phyloP scores from a whole-genome alignment of 2,888 invertebrate genomes.

The Agrotis clavis region DNA sequence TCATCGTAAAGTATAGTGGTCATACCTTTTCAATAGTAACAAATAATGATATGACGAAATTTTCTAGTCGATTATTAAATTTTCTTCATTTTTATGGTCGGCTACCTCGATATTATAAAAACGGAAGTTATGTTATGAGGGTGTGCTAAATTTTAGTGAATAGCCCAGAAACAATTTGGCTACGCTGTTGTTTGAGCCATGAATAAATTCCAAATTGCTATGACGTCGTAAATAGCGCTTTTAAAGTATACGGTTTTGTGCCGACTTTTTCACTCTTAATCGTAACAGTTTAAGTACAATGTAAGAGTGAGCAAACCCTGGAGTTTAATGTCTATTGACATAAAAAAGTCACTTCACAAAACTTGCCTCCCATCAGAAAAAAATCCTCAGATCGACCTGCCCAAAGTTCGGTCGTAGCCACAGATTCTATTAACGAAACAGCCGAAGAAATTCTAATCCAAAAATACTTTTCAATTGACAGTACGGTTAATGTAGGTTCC shows the following conservation, averaged over 20 bases:
- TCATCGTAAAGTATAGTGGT: constrained; percentile 58
- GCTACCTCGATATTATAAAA: constrained; percentile 54
- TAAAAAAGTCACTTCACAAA: too few species aligned
- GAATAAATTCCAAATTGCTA: constrained; percentile 54
- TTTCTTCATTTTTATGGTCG: constrained; percentile 61
- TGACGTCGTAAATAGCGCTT: constrained; percentile 31
- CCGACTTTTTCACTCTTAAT: neutral
- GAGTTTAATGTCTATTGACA: too few species aligned
- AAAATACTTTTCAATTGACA: neutral
- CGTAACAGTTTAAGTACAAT: neutral
- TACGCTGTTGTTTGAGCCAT: constrained; percentile 47
- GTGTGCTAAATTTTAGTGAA: constrained; percentile 57
- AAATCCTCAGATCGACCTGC: too few species aligned
- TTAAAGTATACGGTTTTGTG: neutral
- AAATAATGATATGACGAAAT: constrained; percentile 47
- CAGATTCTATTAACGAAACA: too few species aligned
- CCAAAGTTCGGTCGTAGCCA: too few species aligned
- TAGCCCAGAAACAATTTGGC: constrained; percentile 55
- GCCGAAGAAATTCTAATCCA: neutral
- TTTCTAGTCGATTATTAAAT: constrained; percentile 65
- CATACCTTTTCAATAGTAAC: constrained; percentile 50
- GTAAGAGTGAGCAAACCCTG: neutral
- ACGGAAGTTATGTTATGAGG: constrained; percentile 59
- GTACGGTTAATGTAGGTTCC: neutral
- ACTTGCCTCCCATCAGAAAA: too few species aligned